phyloP scores from a whole-genome alignment of 2,797 vertebrate species.

The Eremophila alpestris region DNA sequence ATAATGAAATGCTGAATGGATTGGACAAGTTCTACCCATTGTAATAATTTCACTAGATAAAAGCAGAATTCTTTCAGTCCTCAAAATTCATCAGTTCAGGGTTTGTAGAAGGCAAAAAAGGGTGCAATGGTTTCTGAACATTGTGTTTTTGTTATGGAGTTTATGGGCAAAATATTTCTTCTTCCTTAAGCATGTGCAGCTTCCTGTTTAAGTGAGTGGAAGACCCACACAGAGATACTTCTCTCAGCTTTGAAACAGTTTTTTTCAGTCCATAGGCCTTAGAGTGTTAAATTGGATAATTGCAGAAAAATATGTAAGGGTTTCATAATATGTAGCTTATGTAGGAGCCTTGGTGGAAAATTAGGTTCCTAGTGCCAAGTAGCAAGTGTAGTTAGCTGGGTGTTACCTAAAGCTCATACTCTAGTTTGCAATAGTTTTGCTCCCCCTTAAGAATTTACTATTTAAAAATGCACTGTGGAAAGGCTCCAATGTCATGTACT shows the following conservation, averaged over 20 bases:
- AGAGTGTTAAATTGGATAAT: not conserved
- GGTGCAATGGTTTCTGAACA: not conserved
- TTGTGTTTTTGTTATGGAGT: not conserved
- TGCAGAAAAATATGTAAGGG: not conserved
- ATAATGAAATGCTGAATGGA: not conserved
- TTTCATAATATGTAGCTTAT: not conserved
- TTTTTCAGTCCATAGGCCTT: not conserved
- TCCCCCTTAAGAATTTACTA: not conserved
- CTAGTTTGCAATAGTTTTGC: not conserved
- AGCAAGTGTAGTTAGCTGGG: not conserved
- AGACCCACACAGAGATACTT: not conserved
- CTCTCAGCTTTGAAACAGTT: not conserved
- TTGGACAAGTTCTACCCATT: not conserved
- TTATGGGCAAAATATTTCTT: not conserved
- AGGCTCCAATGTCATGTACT: not conserved
- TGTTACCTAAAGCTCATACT: not conserved
- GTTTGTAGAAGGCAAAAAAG: not conserved
- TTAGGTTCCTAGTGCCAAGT: not conserved
- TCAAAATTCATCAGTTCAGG: not conserved
- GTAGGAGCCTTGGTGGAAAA: not conserved
- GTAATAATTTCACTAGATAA: not conserved
- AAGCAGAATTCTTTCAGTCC: not conserved
- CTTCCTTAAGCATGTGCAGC: not conserved
- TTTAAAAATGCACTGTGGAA: accelerated
- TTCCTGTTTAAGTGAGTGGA: not conserved